Conservation (phyloP, 2,888 invertebrate genomes). For the Ecliptopera silaceata region DNA sequence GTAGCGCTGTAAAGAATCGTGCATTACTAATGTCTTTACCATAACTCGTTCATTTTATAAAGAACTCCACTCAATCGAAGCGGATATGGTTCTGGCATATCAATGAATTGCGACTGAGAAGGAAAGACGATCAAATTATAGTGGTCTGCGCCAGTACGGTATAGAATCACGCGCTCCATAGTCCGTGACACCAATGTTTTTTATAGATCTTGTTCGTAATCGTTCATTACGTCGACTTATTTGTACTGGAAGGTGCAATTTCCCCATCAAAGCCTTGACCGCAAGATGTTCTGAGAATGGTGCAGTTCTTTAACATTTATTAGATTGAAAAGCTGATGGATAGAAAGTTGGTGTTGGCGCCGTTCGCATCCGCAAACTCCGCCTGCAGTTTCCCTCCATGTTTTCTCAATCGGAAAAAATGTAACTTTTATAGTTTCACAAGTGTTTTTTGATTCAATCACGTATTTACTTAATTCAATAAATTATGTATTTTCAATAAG, state of each 20-base stretch:
- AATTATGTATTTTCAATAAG: neutral
- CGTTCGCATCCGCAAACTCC: slow-evolving; percentile 21
- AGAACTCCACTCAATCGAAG: slow-evolving; percentile 42
- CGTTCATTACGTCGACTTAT: slow-evolving; percentile 45
- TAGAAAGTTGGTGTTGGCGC: slow-evolving; percentile 31
- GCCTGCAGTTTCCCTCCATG: slow-evolving; percentile 24
- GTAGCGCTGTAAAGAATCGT: slow-evolving; percentile 58
- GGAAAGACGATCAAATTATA: slow-evolving; percentile 48
- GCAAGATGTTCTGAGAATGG: slow-evolving; percentile 20
- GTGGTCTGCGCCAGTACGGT: slow-evolving; percentile 45
- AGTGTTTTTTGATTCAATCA: slow-evolving; percentile 4
- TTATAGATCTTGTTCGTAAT: slow-evolving; percentile 50
- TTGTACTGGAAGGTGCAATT: slow-evolving; percentile 37
- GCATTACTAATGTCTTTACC: slow-evolving; percentile 58
- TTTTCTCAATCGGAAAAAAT: slow-evolving; percentile 33
- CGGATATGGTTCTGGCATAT: slow-evolving; percentile 42
- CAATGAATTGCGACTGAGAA: slow-evolving; percentile 41
- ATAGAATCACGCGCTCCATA: slow-evolving; percentile 60
- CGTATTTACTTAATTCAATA: neutral
- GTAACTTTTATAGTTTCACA: slow-evolving; percentile 1
- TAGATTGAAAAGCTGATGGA: slow-evolving; percentile 29
- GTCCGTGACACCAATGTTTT: slow-evolving; percentile 70
- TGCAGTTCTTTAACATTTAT: slow-evolving; percentile 15
- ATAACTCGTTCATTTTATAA: slow-evolving; percentile 44
- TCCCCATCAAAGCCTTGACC: slow-evolving; percentile 23